phyloP scores from a whole-genome alignment of 2,113 vertebrate species.

The Peromyscus maniculatus region DNA sequence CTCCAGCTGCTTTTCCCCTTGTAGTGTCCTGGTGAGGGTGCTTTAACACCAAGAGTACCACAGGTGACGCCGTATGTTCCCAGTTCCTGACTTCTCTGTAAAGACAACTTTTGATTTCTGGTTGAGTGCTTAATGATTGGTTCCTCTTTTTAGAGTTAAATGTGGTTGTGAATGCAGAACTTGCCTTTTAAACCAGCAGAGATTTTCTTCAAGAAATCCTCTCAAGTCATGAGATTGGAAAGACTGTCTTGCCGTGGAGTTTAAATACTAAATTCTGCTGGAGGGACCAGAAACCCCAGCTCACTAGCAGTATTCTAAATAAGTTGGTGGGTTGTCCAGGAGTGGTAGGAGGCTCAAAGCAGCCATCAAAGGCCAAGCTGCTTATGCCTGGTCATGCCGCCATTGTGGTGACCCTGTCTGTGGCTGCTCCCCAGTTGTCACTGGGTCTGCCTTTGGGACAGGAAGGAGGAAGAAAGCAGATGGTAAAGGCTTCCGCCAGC shows the following conservation, averaged over 20 bases:
- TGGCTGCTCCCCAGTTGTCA: neutral
- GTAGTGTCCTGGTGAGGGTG: neutral
- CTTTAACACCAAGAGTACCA: neutral
- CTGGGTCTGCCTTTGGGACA: slow-evolving; percentile 51
- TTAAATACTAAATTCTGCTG: slow-evolving; percentile 8
- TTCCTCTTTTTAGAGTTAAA: slow-evolving; percentile 52
- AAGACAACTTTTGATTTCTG: slow-evolving; percentile 22
- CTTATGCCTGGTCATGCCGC: neutral
- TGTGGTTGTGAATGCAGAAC: slow-evolving; percentile 49
- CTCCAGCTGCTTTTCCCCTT: neutral
- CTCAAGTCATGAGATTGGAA: neutral
- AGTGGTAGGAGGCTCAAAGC: neutral
- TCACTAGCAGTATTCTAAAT: neutral
- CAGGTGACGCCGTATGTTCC: slow-evolving; percentile 52
- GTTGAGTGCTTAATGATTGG: slow-evolving; percentile 58
- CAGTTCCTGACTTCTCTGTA: slow-evolving; percentile 43
- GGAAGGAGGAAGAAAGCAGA: slow-evolving; percentile 16
- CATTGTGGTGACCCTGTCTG: neutral
- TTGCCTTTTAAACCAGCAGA: slow-evolving; percentile 37
- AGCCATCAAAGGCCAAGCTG: neutral
- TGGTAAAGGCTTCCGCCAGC: slow-evolving; percentile 22
- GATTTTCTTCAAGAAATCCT: slow-evolving; percentile 47
- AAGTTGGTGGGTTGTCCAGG: neutral
- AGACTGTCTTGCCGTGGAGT: neutral
- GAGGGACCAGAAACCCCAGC: neutral